Conservation (phyloP, 2,888 invertebrate genomes). For the Aradus depressus region DNA sequence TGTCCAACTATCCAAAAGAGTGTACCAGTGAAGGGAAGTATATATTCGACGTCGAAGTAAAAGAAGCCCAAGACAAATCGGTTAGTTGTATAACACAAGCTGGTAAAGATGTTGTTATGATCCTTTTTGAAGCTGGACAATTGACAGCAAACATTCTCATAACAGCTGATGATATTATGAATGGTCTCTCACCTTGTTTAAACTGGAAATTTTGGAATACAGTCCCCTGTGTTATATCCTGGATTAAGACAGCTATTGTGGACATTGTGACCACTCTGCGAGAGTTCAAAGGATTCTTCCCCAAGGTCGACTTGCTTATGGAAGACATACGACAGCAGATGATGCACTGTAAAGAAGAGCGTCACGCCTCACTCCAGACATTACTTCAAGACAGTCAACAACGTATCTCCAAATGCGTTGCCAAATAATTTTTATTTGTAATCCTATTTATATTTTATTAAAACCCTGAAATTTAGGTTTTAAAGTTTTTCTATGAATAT, state of each 20-base stretch:
- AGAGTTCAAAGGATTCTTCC: background rate
- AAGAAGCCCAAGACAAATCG: no score
- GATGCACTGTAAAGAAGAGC: background rate
- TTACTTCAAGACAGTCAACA: no score
- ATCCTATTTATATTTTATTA: no score
- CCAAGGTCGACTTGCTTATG: background rate
- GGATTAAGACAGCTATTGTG: background rate
- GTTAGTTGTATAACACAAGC: no score
- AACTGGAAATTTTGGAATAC: conserved; percentile 1
- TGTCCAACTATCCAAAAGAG: no score
- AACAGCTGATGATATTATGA: conserved; percentile 4
- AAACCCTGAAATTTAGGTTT: no score
- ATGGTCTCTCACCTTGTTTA: background rate
- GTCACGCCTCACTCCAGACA: no score
- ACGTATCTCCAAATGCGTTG: no score
- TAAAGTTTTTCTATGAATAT: no score
- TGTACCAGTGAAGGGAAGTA: no score
- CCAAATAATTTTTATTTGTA: no score
- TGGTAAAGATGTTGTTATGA: background rate
- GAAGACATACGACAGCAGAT: conserved; percentile 1
- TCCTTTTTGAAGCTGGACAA: background rate
- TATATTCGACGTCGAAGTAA: no score
- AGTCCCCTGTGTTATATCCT: background rate
- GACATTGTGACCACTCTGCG: background rate
- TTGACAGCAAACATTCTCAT: background rate